Evolutionary conservation across 2,797 vertebrate genomes (phyloP), one percentile per base, ranked within the genome.

Genomic region (Intellagama lesueurii): DNA sequence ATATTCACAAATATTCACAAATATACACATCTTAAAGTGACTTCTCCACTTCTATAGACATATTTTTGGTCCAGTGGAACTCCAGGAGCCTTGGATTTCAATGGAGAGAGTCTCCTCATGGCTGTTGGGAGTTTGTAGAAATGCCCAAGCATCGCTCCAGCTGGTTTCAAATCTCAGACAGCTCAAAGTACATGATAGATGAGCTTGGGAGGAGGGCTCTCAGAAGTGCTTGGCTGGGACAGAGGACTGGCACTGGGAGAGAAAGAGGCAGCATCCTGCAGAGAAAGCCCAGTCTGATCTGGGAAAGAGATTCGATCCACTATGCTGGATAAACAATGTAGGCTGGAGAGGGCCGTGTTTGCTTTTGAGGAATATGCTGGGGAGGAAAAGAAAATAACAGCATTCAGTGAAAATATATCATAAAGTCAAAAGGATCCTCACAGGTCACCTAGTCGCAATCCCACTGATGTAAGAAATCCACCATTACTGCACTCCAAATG

Each of bases 261-360:
- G 87, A 97, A 96, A 81, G 97, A 95, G 86, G 89, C 91, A 78
- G 97, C 92, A 60, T 97, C 97, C 91, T 96, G 96, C 30, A 97
- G 93, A 24, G 94, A 82, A n/a, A 98, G 83, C 5, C 92, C 96
- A 2, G 96, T 90, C n/a, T 97, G 95, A 87, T 98, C 97, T 16
- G 96, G 96, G 0, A 97, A 97, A 87, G 98, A 97, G 93, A 99
- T 98, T 0, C 99, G 97, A 94, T 99, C 99, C 96, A 99, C 99
- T 90, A 99, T 99, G 95, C 98, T 99, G 96, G 98, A 99, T 90
- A 99, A 97, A 94, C 98, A 99, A 96, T 98, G 97, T 95, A 99
- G 96, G 92, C 99, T 99, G 94, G 98, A 98, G n/a, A 98, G 96
- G 28, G 97, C 95, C 22, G 95, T 94, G 22, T 95, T 91, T 94